Percentiles rank a stretch among this genome's conserved stretches.
Conservation (phyloP, 2,797 vertebrate species). For the Crenichthys baileyi region DNA sequence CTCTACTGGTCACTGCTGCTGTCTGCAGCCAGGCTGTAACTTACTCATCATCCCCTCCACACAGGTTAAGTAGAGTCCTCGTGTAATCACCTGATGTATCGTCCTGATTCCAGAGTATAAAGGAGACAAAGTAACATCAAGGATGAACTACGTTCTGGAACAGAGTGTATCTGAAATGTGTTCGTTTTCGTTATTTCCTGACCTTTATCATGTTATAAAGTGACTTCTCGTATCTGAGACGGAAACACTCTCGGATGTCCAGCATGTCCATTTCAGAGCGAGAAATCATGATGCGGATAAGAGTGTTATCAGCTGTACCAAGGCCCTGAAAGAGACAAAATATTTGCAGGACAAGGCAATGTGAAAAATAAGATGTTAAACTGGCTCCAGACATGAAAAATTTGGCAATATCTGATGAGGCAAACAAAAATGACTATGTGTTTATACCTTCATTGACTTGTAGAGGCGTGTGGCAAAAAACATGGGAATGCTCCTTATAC, state of each 20-base stretch:
- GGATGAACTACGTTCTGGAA: neutral
- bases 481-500: slow-evolving; percentile 88
- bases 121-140: slow-evolving; percentile 12
- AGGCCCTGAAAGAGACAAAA: slow-evolving; percentile 82
- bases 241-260: slow-evolving; percentile 97
- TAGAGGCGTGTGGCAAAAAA: slow-evolving; percentile 93
- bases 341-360: neutral
- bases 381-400: neutral
- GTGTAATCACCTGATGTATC: slow-evolving; percentile 98
- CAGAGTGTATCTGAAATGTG: neutral
- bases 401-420: neutral
- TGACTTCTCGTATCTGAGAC: slow-evolving; percentile 93
- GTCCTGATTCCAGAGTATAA: slow-evolving; percentile 77
- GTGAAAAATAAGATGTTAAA: neutral
- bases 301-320: slow-evolving; percentile 94
- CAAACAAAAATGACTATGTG: neutral
- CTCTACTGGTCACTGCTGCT: slow-evolving; percentile 45
- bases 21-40: slow-evolving; percentile 51
- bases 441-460: slow-evolving; percentile 95
- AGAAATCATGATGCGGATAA: slow-evolving; percentile 97
- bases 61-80: slow-evolving; percentile 91
- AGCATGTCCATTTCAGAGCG: slow-evolving; percentile 95
- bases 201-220: slow-evolving; percentile 96
- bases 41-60: slow-evolving; percentile 97
- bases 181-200: neutral